Base-by-base conservation (phyloP, 2,888 invertebrate species). In the Venusia cambrica region DNA sequence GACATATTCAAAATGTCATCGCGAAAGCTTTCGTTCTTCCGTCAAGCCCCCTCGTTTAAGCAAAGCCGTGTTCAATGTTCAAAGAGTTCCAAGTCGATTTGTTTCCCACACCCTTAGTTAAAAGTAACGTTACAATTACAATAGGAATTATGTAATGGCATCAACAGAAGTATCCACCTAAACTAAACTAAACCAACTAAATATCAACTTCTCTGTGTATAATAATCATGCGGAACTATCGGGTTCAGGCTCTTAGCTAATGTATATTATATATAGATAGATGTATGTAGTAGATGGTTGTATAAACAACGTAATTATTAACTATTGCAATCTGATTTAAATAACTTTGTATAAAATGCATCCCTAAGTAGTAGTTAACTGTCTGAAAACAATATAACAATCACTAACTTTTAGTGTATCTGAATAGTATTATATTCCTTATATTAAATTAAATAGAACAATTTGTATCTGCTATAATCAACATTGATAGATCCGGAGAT, bases 121-220 rank as follows among this genome's bases (percentile, higher is more conserved):
- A 62, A 58, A n/a, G n/a, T n/a, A n/a, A n/a, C n/a, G n/a, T n/a
- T n/a, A n/a, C n/a, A n/a, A 62, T 60, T 52, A 56, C 17, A 71
- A 73, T 66, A 72, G 61, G 59, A 62, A 51, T 69, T 28, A 34
- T 35, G 69, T 63, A 69, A 64, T 71, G 65, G 65, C 48, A 62
- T 68, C 40, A 83, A 81, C 79, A 81, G 70, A 80, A n/a, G n/a
- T n/a, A n/a, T n/a, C n/a, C n/a, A n/a, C n/a, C 77, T 83, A 80
- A 75, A 75, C 76, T 79, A 80, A n/a, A n/a, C 73, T 74, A 78
- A 72, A 58, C 77, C 73, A 81, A 81, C 77, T 78, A 74, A 80
- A 80, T 75, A 78, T 71, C 73, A 80, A 75, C 40, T 38, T 25
- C 38, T 38, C 38, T 60, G 68, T 66, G 59, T 75, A 78, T 76